These are phyloP conservation scores for Spodoptera frugiperda DNA, from an alignment of 1,140 invertebrate genomes.

Conservation along the genomic window DNA sequence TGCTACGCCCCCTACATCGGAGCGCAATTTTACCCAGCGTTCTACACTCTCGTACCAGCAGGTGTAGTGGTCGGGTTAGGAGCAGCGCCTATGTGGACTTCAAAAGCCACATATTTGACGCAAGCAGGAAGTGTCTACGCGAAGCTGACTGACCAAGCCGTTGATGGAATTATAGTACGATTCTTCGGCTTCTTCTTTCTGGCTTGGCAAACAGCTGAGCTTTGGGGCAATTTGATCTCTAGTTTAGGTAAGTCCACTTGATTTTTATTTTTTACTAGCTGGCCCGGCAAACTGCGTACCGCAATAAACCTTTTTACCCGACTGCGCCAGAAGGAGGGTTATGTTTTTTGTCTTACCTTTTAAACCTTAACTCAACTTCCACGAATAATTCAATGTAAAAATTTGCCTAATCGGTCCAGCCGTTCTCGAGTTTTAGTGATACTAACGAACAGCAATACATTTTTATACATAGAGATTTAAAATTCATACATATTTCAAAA, in stretches of 20 bases:
- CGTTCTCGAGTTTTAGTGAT: too few relatives aligned
- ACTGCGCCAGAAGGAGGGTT: too few relatives aligned
- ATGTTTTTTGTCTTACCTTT: too few relatives aligned
- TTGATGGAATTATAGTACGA: constrained; percentile 96
- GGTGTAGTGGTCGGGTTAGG: constrained; percentile 96
- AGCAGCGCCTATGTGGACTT: constrained; percentile 98
- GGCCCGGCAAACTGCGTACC: too few relatives aligned
- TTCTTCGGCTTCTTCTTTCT: constrained; percentile 99
- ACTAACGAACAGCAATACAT: too few relatives aligned
- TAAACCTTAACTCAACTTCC: too few relatives aligned
- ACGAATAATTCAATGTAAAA: too few relatives aligned
- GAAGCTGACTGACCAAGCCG: constrained; percentile 93
- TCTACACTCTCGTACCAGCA: constrained; percentile 96
- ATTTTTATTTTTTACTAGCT: background rate
- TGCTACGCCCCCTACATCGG: constrained; percentile 97
- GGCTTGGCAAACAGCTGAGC: constrained; percentile 97
- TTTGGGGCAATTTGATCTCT: constrained; percentile 98
- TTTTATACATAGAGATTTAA: too few relatives aligned
- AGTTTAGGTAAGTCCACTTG: constrained; percentile 91
- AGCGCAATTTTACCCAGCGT: constrained; percentile 96
- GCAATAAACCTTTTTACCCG: too few relatives aligned
- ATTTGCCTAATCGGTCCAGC: too few relatives aligned
- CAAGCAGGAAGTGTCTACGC: constrained; percentile 96
- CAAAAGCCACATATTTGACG: constrained; percentile 98
- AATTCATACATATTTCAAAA: background rate